Evolutionary conservation across 2,797 vertebrate species (phyloP).

Genomic region (Pogoniulus pusillus): DNA sequence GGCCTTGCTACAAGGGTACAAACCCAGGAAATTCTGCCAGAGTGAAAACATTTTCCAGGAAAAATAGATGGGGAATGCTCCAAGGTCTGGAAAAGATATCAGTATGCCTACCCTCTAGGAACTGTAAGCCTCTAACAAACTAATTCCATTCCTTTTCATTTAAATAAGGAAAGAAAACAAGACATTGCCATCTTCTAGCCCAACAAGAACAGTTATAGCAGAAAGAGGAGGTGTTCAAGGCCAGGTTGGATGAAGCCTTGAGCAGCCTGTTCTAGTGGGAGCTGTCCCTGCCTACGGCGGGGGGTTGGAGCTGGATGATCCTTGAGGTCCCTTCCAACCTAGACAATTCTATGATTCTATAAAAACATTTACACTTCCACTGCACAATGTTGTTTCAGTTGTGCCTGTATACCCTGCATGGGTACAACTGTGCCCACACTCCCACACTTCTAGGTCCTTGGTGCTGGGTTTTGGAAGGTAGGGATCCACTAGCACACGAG

Average conservation of each 20-base stretch:
- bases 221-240: not conserved
- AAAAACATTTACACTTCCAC: not conserved
- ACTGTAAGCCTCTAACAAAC: conserved; percentile 5
- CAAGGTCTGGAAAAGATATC: not conserved
- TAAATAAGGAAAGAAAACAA: not conserved
- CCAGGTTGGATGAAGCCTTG: too few relatives aligned
- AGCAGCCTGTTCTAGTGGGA: too few relatives aligned
- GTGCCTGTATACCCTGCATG: not conserved
- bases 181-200: not conserved
- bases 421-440: fast-evolving
- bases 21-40: not conserved
- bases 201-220: not conserved
- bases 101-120: not conserved
- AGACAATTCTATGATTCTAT: too few relatives aligned
- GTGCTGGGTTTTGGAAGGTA: not conserved
- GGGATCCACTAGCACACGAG: not conserved
- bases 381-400: not conserved
- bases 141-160: not conserved
- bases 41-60: not conserved
- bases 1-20: not conserved
- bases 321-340: too few relatives aligned
- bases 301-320: too few relatives aligned
- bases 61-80: not conserved
- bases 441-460: fast-evolving
- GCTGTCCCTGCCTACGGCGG: too few relatives aligned